Evolutionary conservation across 2,113 vertebrate species (phyloP), one percentile per base, ranked within the genome.

Genomic region (Leptodactylus fuscus): DNA sequence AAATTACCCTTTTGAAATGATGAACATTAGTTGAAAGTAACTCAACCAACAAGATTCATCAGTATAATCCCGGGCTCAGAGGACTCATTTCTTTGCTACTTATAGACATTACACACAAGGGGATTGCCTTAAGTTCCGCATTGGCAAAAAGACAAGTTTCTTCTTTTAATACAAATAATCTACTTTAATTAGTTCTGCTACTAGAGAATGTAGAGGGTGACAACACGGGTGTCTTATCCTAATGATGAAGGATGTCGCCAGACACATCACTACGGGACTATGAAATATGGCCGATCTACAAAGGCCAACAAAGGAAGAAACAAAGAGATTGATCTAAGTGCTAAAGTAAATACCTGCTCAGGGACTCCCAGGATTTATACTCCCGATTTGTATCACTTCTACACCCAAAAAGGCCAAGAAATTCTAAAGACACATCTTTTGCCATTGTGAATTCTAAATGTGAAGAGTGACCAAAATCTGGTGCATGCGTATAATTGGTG

Each of bases 11-110:
- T 76, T 49, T 18, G 27, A 51, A 32, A 32, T 49, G 73, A 76
- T 32, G 73, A 76, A 76, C 46, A 51, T 76, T 76, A 76, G 44
- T 49, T 51, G 15, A 32, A 76, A 76, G 46, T 48, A 76, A 76
- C 73, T 76, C 73, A 76, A 76, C 44, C 73, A 76, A 76, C 44
- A 76, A 76, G 44, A 51, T 51, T 27, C 44, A 76, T 76, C 46
- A 76, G 44, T 49, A 76, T 49, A 27, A 29, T 51, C 27, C 73
- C 5, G 27, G 73, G 24, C 73, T 76, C 73, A 2, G 24, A 76
- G 24, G 73, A 32, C 44, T 76, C 18, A 76, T 76, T 76, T 49
- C 24, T 29, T 49, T 22, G 46, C 46, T 49, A 76, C 73, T 76
- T 76, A 76, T 49, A 49, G 73, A 76, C 27, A 51, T 76, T 32